These are phyloP conservation scores for Branchellion lobata DNA, from an alignment of 2,888 invertebrate genomes.

Conservation along the genomic window DNA sequence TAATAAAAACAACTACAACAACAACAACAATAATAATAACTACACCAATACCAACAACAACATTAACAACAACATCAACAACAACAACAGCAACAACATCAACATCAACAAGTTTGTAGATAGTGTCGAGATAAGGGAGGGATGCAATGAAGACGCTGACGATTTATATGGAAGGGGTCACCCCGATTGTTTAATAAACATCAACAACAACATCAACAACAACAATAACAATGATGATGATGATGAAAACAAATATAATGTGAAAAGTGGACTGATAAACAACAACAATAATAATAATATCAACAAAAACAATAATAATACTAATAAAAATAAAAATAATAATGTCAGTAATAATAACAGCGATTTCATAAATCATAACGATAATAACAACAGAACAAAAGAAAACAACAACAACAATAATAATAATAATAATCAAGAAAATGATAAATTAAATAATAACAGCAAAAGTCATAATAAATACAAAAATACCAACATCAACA, in stretches of 20 bases:
- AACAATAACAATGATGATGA: neutral
- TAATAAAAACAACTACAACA: no score
- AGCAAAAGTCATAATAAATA: neutral
- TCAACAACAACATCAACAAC: neutral
- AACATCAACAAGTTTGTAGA: no score
- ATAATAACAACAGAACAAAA: neutral
- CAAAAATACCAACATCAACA: neutral
- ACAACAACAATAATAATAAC: no score
- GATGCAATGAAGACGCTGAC: no score
- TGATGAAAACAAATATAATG: neutral
- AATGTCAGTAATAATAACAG: neutral
- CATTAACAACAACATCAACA: no score
- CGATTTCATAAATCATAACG: neutral
- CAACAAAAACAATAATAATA: neutral
- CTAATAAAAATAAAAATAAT: neutral
- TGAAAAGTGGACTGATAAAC: neutral
- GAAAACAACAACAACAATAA: neutral
- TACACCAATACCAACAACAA: no score
- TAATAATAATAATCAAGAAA: neutral
- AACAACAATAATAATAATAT: neutral
- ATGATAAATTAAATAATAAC: neutral
- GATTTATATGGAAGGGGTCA: no score
- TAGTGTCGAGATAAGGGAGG: no score
- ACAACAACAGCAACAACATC: no score
- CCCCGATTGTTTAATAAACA: no score